Evolutionary conservation across 2,113 vertebrate genomes (phyloP).

Genomic region (Neogobius melanostomus): DNA sequence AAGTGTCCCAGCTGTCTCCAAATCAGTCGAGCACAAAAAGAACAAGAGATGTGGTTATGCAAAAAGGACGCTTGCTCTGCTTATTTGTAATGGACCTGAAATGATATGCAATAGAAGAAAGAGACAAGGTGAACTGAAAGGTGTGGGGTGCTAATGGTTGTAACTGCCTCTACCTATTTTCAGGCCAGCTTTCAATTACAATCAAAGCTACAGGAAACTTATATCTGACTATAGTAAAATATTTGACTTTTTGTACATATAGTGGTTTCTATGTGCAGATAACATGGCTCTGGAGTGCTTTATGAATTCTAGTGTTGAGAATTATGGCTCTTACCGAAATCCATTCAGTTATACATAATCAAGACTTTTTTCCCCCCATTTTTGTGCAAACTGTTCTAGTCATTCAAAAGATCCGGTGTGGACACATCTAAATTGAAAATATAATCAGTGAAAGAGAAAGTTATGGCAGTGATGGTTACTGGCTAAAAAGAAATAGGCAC

Average conservation of each 20-base stretch:
- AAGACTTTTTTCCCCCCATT: no score
- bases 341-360: no score
- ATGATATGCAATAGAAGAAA: neutral
- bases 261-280: no score
- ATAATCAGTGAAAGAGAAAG: no score
- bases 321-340: no score
- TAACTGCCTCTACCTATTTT: conserved; percentile 15
- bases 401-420: no score
- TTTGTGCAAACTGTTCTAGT: no score
- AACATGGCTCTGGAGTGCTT: no score
- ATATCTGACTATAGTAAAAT: neutral
- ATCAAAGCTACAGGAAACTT: neutral
- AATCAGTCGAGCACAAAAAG: conserved; percentile 45
- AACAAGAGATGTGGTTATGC: conserved; percentile 5
- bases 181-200: neutral
- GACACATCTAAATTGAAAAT: no score
- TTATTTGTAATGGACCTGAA: neutral
- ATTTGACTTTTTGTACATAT: neutral
- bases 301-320: no score
- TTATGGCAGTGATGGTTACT: no score
- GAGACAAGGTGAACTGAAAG: conserved; percentile 29
- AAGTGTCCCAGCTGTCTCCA: conserved; percentile 31
- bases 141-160: conserved; percentile 9
- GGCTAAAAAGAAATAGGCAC: no score
- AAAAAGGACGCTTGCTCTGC: neutral